phyloP scores from a whole-genome alignment of 2,113 vertebrate genomes.

The Eptesicus fuscus region DNA sequence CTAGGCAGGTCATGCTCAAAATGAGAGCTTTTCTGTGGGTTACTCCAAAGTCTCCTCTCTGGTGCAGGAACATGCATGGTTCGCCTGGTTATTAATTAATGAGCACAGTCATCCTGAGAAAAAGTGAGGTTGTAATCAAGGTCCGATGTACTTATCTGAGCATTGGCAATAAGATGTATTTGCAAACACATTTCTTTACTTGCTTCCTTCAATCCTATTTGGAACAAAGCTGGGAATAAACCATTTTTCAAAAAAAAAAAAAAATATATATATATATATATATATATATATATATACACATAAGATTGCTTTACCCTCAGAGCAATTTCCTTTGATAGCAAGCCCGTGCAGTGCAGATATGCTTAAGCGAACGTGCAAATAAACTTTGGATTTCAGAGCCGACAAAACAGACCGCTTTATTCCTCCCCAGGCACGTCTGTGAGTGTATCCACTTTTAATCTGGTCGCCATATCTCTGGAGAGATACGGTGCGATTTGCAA shows the following conservation, averaged over 20 bases:
- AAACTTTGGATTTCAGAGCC: background rate
- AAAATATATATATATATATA: no score
- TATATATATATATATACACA: background rate
- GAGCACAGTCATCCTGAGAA: background rate
- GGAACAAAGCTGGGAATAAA: constrained; percentile 10
- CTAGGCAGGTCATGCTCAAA: background rate
- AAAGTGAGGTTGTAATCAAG: constrained; percentile 17
- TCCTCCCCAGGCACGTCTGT: constrained; percentile 90
- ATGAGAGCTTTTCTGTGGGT: background rate
- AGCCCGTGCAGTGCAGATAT: background rate
- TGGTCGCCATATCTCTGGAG: constrained; percentile 97
- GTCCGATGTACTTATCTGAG: constrained; percentile 31
- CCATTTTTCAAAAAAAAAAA: background rate
- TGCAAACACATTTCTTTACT: background rate
- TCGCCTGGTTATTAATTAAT: constrained; percentile 51
- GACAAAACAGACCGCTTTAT: background rate
- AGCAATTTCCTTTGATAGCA: background rate
- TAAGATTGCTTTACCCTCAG: background rate
- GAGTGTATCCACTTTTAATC: constrained; percentile 96
- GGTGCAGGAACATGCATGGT: background rate
- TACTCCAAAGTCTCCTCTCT: background rate
- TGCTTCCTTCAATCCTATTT: background rate
- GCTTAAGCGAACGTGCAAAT: background rate
- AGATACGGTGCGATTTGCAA: constrained; percentile 98
- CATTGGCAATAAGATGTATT: background rate